Percentiles rank a stretch among this genome's conserved stretches.
These are phyloP conservation scores for Jacana jacana DNA, from an alignment of 2,113 vertebrate genomes.

Conservation along the genomic window DNA sequence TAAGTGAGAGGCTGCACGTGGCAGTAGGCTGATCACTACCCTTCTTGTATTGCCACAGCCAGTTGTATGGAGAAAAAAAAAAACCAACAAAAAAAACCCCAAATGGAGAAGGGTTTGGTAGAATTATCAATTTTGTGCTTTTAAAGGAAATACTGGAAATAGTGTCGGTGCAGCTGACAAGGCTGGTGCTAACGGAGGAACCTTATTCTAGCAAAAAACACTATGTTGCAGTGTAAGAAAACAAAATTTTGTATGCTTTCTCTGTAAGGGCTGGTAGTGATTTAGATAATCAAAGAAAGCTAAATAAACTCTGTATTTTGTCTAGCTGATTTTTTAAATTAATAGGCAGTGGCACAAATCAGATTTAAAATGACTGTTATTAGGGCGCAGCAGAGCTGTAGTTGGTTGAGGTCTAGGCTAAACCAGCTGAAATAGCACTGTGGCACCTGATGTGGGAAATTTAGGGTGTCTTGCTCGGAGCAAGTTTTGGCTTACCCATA, in stretches of 20 bases:
- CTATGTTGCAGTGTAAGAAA: not conserved
- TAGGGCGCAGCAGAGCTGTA: rapidly evolving
- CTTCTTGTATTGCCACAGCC: not conserved
- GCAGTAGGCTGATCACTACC: not conserved
- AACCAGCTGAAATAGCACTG: rapidly evolving
- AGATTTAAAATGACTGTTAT: not conserved
- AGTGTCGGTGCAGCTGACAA: not conserved
- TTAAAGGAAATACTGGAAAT: not conserved
- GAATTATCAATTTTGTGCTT: not conserved
- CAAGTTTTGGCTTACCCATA: not conserved
- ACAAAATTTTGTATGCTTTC: not conserved
- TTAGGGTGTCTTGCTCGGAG: not conserved
- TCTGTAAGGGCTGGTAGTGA: not conserved
- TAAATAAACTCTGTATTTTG: not conserved
- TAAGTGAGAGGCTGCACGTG: not conserved
- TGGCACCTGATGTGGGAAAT: not conserved
- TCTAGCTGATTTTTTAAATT: not conserved
- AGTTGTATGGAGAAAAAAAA: not conserved
- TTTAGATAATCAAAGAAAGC: not conserved
- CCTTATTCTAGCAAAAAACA: not conserved
- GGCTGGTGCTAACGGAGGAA: not conserved
- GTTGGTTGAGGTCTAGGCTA: not conserved
- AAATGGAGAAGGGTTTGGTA: not conserved
- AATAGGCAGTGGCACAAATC: not conserved
- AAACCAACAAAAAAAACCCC: no score